These are phyloP conservation scores for Pediacus dermestoides DNA, from an alignment of 2,888 invertebrate species.

Conservation along the genomic window DNA sequence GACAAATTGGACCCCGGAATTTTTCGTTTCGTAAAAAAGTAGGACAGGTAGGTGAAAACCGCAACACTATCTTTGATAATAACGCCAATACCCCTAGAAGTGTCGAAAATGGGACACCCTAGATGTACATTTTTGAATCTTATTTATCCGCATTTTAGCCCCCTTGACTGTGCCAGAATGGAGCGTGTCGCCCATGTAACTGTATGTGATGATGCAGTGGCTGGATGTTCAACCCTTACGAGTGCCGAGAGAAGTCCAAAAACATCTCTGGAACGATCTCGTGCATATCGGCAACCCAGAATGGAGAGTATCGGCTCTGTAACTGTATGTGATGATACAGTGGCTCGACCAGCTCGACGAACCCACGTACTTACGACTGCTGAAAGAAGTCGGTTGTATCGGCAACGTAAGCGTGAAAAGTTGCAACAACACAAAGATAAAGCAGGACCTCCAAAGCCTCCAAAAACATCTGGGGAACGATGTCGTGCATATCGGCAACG, in stretches of 20 bases:
- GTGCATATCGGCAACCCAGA: background rate
- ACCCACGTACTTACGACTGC: background rate
- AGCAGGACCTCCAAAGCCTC: constrained; percentile 1
- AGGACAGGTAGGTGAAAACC: too few relatives aligned
- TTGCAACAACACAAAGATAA: constrained; percentile 1
- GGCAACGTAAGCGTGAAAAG: constrained; percentile 1
- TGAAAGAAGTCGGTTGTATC: constrained; percentile 2
- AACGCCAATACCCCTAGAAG: too few relatives aligned
- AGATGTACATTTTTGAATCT: too few relatives aligned
- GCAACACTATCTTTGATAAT: too few relatives aligned
- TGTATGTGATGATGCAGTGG: constrained; percentile 2
- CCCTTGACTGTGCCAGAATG: background rate
- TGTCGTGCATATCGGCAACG: background rate
- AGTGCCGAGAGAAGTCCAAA: too few relatives aligned
- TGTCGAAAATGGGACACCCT: too few relatives aligned
- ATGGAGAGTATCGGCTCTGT: constrained; percentile 1
- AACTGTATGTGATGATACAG: constrained; percentile 1
- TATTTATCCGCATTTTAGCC: constrained; percentile 2
- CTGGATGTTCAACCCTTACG: too few relatives aligned
- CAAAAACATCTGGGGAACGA: background rate
- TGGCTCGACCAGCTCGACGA: background rate
- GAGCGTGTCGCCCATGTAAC: constrained; percentile 1
- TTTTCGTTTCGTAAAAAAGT: too few relatives aligned
- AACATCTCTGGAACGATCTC: background rate
- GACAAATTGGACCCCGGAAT: too few relatives aligned